A percentile compares a stretch with the other conserved stretches of the same genome.
Evolutionary conservation across 2,113 vertebrate species (phyloP).

Genomic region (Junco hyemalis): DNA sequence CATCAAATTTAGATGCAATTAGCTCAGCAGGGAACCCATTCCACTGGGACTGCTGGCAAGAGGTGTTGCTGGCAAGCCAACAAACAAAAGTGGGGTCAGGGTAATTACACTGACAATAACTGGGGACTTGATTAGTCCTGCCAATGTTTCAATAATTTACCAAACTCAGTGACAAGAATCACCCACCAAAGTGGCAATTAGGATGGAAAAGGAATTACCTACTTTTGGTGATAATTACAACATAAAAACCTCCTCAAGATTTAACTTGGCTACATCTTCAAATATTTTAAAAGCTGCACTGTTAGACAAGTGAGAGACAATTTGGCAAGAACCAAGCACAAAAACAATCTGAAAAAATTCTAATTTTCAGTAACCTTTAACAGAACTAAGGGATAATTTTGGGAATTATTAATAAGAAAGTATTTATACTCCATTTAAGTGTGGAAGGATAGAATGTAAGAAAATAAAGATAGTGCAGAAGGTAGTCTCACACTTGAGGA

Average conservation of each 20-base stretch:
- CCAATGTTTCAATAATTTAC: not conserved
- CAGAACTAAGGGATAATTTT: not conserved
- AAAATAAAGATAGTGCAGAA: too few species aligned
- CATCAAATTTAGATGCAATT: slow-evolving; percentile 15
- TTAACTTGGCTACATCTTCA: not conserved
- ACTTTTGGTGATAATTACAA: not conserved
- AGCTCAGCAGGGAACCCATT: not conserved
- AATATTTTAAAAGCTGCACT: not conserved
- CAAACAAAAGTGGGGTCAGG: not conserved
- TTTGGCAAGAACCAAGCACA: not conserved
- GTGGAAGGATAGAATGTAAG: too few species aligned
- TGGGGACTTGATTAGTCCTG: not conserved
- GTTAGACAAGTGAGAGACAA: not conserved
- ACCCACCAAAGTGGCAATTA: not conserved
- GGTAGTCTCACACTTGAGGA: too few species aligned
- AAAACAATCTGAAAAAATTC: not conserved
- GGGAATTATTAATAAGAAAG: not conserved
- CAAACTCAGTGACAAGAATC: not conserved
- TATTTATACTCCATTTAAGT: not conserved
- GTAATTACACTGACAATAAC: not conserved
- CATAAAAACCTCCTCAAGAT: not conserved
- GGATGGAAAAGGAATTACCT: not conserved
- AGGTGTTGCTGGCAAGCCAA: not conserved
- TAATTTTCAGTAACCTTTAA: not conserved
- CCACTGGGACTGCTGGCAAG: not conserved